Base-by-base conservation (phyloP, 2,113 vertebrate species). In the Seriola dumerili region DNA sequence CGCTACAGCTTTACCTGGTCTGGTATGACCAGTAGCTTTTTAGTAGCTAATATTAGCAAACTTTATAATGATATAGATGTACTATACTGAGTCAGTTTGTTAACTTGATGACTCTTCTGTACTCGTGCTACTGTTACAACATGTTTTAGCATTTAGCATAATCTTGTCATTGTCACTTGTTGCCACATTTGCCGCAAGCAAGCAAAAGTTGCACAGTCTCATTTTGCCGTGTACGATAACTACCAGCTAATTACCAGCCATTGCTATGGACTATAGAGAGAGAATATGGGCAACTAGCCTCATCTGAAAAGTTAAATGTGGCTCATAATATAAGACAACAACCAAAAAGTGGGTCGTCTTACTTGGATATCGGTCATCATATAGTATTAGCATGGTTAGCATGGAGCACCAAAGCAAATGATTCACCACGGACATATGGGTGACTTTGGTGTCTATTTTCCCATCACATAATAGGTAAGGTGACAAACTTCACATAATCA, bases 91-190 rank as follows among this genome's bases (percentile, higher is more conserved):
- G 32, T 52, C 57, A 52, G n/a, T 63, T 46, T 65, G 21, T 13
- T 13, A 54, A 40, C 12, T 63, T 64, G 5, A 71, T 21, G n/a
- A 73, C 12, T 38, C 9, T 8, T 38, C n/a, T 32, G 4, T 29
- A 48, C 11, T 12, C n/a, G 21, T n/a, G 8, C 4, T n/a, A 29
- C 19, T 52, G 17, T 23, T n/a, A n/a, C 52, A n/a, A 8, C 21
- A 2, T 46, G 44, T 81, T 81, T 74, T 29, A 36, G 25, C n/a
- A 14, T 44, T 70, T 14, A 81, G 58, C 29, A 17, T 54, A n/a
- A 57, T 64, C 29, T 19, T 6, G 1, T 63, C 74, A 69, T 38
- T 73, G 68, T 61, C 44, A 71, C 40, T 58, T 65, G 21, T 52
- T 19, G 19, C 50, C 50, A 52, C 8, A 50, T 14, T 17, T 50